Conservation (phyloP, 2,797 vertebrate genomes). For the Eulemur mongoz region DNA sequence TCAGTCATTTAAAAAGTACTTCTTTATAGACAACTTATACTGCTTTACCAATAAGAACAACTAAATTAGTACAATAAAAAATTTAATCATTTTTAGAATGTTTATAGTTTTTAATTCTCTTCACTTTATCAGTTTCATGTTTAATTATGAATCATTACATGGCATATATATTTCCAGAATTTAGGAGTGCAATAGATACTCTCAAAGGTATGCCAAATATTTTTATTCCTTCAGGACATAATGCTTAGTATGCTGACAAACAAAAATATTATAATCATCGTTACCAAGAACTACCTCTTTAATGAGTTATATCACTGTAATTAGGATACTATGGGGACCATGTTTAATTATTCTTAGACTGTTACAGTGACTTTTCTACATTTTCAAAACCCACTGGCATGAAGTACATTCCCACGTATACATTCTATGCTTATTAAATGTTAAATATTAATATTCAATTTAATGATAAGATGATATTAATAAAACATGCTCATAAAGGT, state of each 20-base stretch:
- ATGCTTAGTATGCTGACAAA: background rate
- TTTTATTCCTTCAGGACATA: accelerated
- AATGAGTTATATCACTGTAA: background rate
- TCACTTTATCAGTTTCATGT: background rate
- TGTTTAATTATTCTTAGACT: background rate
- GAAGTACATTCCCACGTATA: background rate
- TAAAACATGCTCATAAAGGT: slow-evolving; percentile 65
- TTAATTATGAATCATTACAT: slow-evolving; percentile 49
- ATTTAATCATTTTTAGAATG: background rate
- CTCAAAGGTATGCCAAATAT: background rate
- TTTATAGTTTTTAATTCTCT: slow-evolving; percentile 20
- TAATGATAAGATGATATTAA: slow-evolving; percentile 57
- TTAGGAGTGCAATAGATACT: background rate
- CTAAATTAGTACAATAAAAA: background rate
- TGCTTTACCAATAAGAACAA: background rate
- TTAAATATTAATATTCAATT: slow-evolving; percentile 60
- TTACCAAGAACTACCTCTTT: background rate
- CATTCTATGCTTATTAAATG: slow-evolving; percentile 49
- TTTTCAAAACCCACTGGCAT: background rate
- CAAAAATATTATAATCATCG: background rate
- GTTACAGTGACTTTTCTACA: background rate
- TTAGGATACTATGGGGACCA: background rate
- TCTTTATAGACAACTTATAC: background rate
- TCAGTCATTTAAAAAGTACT: background rate
- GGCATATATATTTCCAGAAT: background rate